phyloP scores from a whole-genome alignment of 1,140 invertebrate species.

The Oreohelix idahoensis region DNA sequence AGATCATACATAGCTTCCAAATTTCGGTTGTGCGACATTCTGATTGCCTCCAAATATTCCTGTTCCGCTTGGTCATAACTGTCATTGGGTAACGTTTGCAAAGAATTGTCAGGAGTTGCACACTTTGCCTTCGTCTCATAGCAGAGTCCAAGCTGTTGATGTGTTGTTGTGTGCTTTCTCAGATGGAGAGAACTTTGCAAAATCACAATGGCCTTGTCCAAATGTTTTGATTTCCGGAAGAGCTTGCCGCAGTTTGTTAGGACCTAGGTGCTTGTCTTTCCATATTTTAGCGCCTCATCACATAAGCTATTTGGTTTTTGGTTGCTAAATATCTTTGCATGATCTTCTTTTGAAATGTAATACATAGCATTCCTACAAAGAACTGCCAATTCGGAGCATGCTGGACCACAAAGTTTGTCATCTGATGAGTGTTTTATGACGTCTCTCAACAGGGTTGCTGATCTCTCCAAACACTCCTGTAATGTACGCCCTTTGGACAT shows the following conservation, averaged over 20 bases:
- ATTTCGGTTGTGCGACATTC: not conserved
- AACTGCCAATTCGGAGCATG: not conserved
- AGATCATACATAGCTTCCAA: not conserved
- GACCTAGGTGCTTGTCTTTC: not conserved
- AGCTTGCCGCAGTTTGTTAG: not conserved
- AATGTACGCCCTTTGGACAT: not conserved
- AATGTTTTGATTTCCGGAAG: not conserved
- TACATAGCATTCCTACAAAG: not conserved
- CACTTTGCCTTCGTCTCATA: not conserved
- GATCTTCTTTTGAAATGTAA: not conserved
- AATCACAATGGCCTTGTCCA: not conserved
- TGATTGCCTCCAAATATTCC: not conserved
- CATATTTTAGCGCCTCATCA: not conserved
- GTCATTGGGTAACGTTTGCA: not conserved
- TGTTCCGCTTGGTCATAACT: not conserved
- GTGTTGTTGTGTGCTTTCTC: not conserved
- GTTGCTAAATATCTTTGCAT: not conserved
- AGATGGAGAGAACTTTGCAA: not conserved
- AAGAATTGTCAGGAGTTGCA: not conserved
- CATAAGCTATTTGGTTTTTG: not conserved
- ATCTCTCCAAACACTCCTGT: not conserved
- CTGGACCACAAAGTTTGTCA: no score
- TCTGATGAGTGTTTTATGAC: no score
- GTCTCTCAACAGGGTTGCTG: not conserved
- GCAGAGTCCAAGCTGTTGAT: not conserved